These are phyloP conservation scores for Meandrusa payeni DNA, from an alignment of 2,888 invertebrate genomes.

Conservation along the genomic window DNA sequence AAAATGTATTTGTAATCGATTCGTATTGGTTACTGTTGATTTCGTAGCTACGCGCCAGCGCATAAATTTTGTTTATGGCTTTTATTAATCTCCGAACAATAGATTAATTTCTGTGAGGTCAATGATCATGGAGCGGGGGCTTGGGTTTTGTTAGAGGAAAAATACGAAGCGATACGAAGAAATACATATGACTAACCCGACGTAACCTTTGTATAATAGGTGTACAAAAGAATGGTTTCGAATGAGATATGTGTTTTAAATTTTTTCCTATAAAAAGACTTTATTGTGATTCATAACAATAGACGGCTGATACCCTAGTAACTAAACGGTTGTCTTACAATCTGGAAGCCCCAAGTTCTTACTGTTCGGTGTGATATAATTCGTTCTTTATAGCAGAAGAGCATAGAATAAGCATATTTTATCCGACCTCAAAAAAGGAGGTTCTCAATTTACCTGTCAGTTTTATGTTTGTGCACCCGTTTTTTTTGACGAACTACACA, in stretches of 20 bases:
- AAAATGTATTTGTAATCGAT: slow-evolving; percentile 45
- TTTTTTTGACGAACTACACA: too few relatives aligned
- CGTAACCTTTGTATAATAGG: slow-evolving; percentile 10
- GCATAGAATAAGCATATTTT: too few relatives aligned
- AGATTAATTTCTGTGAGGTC: slow-evolving; percentile 35
- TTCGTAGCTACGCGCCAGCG: slow-evolving; percentile 28
- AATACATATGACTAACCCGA: slow-evolving; percentile 41
- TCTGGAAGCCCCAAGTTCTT: too few relatives aligned
- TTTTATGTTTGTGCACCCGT: too few relatives aligned
- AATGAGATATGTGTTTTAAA: slow-evolving; percentile 14
- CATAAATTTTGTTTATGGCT: slow-evolving; percentile 32
- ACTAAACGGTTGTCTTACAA: too few relatives aligned
- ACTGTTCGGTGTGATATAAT: too few relatives aligned
- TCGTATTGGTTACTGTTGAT: slow-evolving; percentile 49
- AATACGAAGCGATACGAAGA: slow-evolving; percentile 37
- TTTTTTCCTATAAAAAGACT: too few relatives aligned
- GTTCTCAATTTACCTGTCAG: too few relatives aligned
- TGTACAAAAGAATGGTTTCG: slow-evolving; percentile 7
- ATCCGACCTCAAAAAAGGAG: too few relatives aligned
- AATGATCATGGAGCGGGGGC: slow-evolving; percentile 29
- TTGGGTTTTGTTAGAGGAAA: slow-evolving; percentile 31
- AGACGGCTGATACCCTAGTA: too few relatives aligned
- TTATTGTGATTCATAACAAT: too few relatives aligned
- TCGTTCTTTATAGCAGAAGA: too few relatives aligned
- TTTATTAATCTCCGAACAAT: slow-evolving; percentile 30